Base-by-base conservation (phyloP, 2,797 vertebrate genomes). In the Sebastes reedi region DNA sequence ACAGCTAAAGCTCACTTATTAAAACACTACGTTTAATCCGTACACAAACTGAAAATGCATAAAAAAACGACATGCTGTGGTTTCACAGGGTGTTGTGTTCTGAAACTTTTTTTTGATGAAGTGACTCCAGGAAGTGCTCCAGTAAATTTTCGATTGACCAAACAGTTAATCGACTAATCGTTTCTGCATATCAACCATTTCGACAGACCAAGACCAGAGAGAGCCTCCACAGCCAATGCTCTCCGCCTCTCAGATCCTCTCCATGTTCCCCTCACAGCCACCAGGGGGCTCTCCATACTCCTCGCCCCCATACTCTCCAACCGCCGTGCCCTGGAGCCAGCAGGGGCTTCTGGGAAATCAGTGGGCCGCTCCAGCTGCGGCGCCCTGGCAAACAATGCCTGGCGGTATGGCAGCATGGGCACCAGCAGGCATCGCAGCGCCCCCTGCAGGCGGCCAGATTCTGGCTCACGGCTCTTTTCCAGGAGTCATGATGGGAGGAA, bases 241-340 rank as follows among this genome's bases (percentile, higher is more conserved):
- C 42, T 92, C 92, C 70, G 71, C 56, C 34, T 58, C 84, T 68
- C 92, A 93, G 88, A 92, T 90, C 71, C 80, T 92, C 72, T 83
- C 92, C 77, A 88, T 89, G 86, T 92, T 87, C 88, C 79, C 86
- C 34, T 34, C 64, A 3, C 90, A 84, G 59, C 87, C 86, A 80
- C 50, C 22, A 67, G 90, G 88, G 54, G 86, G 85, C 55, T 50
- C 90, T 72, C 83, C 82, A 0, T 91, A 80, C 76, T 60, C 72
- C 30, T 70, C 82, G 0, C 81, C 88, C 11, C 70, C 80, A 1
- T 85, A 83, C 34, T 73, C 79, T 80, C 89, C 90, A 10, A 61
- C 76, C 58, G 10, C 67, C 46, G 56, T 80, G 77, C 68, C 91
- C 22, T 93, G 91, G 92, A 77, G 52, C 12, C 90, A 87, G 13